These are phyloP conservation scores for Drosophila pruinosa DNA, from an alignment of 1,140 invertebrate genomes.

Conservation along the genomic window DNA sequence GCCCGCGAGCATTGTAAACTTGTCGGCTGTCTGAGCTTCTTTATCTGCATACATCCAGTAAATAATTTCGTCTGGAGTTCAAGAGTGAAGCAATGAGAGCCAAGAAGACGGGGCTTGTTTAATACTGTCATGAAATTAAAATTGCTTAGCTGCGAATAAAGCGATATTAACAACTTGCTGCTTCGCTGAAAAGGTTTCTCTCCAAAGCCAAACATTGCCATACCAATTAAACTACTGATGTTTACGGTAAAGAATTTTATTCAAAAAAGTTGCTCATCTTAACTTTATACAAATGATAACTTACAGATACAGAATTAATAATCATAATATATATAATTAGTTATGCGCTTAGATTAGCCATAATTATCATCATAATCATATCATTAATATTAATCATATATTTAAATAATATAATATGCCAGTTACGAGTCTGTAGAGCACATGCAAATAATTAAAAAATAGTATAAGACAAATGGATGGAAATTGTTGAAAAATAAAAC, in stretches of 20 bases:
- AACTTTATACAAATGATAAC: constrained; percentile 80
- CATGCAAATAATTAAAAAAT: constrained; percentile 2
- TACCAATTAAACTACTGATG: not conserved
- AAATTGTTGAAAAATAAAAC: constrained; percentile 43
- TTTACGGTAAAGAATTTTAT: constrained; percentile 78
- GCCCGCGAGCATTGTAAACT: constrained; percentile 15
- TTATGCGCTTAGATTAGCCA: constrained; percentile 64
- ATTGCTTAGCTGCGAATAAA: too few species aligned
- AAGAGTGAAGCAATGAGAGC: not conserved
- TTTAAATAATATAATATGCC: constrained; percentile 57
- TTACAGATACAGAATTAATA: constrained; percentile 68
- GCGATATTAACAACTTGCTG: too few species aligned
- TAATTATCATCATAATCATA: constrained; percentile 46
- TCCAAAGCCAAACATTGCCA: too few species aligned
- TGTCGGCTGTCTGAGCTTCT: constrained; percentile 13
- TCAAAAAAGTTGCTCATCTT: constrained; percentile 74
- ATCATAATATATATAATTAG: constrained; percentile 63
- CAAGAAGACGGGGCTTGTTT: too few species aligned
- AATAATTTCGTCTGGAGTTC: not conserved
- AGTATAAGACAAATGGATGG: constrained; percentile 53
- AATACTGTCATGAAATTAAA: too few species aligned
- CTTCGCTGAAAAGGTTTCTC: not conserved
- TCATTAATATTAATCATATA: constrained; percentile 39
- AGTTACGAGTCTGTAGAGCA: constrained; percentile 13
- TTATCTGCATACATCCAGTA: constrained; percentile 14